phyloP scores from a whole-genome alignment of 2,113 vertebrate genomes.

The Conger conger region DNA sequence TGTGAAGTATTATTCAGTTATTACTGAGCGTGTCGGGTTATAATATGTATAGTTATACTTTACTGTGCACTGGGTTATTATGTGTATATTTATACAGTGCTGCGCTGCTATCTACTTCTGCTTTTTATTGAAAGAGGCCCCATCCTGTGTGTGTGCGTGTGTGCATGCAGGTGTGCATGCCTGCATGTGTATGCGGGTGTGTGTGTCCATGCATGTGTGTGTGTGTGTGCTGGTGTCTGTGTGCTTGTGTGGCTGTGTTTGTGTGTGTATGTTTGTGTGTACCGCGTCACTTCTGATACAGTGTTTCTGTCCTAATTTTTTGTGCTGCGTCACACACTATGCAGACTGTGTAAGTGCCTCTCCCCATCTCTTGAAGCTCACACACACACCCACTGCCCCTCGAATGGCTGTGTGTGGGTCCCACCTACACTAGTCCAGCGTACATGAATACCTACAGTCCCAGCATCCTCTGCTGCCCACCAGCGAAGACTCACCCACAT shows the following conservation, averaged over 20 bases:
- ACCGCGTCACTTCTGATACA: no score
- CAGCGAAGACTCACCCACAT: background rate
- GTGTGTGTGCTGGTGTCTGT: no score
- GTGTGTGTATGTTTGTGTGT: background rate
- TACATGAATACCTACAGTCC: background rate
- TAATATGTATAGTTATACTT: background rate
- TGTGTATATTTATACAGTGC: background rate
- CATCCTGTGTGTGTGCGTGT: no score
- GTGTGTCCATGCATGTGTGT: no score
- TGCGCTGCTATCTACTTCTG: background rate
- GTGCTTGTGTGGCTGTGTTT: no score
- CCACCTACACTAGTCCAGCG: background rate
- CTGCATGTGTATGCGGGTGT: no score
- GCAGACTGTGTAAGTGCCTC: background rate
- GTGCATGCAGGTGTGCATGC: no score
- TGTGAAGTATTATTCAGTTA: background rate
- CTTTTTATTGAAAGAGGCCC: background rate
- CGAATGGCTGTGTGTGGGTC: background rate
- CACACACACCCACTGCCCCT: background rate
- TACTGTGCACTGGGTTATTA: background rate
- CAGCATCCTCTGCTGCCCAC: background rate
- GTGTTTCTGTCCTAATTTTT: background rate
- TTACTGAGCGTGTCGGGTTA: background rate
- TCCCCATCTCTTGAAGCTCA: background rate
- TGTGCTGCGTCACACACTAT: background rate